Evolutionary conservation across 2,888 invertebrate genomes (phyloP).

Genomic region (Parapristionchus giblindavisi): DNA sequence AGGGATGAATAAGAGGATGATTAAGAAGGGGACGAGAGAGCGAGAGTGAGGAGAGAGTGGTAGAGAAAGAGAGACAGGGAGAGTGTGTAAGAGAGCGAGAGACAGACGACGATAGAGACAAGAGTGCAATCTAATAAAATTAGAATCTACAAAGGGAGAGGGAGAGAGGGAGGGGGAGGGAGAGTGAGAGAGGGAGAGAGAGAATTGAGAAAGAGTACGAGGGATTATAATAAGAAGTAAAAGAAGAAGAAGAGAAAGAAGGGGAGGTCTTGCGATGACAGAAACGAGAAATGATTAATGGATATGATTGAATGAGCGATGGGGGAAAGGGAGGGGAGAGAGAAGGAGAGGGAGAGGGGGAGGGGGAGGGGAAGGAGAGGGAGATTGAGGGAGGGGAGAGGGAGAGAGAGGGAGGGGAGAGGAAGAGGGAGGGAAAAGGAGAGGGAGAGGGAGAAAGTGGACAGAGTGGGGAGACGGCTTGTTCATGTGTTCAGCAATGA

Average conservation of each 20-base stretch:
- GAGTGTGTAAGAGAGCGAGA: too few relatives aligned
- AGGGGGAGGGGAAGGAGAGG: background rate
- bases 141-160: too few relatives aligned
- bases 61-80: too few relatives aligned
- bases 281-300: background rate
- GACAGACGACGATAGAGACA: too few relatives aligned
- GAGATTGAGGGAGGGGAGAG: background rate
- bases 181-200: too few relatives aligned
- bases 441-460: background rate
- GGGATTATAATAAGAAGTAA: background rate
- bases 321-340: background rate
- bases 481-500: too few relatives aligned
- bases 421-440: background rate
- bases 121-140: too few relatives aligned
- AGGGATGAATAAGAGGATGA: too few relatives aligned
- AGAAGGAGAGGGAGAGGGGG: background rate
- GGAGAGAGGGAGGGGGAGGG: background rate
- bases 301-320: background rate
- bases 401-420: background rate
- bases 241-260: background rate
- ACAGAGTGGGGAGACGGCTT: too few relatives aligned
- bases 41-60: too few relatives aligned
- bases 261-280: background rate
- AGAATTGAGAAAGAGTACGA: background rate
- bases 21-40: too few relatives aligned